Evolutionary conservation across 2,113 vertebrate genomes (phyloP).

Genomic region (Solenodon paradoxus): DNA sequence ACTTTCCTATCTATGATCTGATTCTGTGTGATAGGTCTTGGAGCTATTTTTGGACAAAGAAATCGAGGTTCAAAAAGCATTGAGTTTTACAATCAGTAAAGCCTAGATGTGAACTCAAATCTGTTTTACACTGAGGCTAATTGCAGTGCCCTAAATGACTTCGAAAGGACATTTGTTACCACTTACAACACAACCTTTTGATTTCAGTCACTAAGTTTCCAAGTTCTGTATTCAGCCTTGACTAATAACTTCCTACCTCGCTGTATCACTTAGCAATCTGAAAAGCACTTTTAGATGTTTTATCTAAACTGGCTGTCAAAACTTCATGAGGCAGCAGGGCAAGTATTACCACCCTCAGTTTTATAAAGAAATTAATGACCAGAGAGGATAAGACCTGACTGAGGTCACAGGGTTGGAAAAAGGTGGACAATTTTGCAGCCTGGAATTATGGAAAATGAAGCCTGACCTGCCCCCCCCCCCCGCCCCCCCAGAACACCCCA

Average conservation of each 20-base stretch:
- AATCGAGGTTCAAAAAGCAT: background rate
- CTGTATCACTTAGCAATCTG: background rate
- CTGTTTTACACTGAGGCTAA: background rate
- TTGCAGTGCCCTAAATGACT: background rate
- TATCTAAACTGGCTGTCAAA: background rate
- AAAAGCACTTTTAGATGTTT: background rate
- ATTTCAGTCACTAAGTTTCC: background rate
- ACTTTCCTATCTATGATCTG: background rate
- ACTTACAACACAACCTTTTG: background rate
- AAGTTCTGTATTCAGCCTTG: background rate
- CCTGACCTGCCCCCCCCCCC: too few relatives aligned
- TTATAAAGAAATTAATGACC: constrained; percentile 1
- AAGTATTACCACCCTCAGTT: background rate
- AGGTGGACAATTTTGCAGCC: background rate
- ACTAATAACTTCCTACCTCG: background rate
- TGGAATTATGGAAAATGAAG: background rate
- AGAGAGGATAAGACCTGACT: background rate
- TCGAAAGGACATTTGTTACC: background rate
- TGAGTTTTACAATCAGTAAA: background rate
- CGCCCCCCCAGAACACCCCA: background rate
- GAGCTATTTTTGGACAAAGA: background rate
- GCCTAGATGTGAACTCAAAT: background rate
- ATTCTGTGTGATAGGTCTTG: background rate
- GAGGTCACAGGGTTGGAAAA: background rate
- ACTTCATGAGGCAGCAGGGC: background rate